These are phyloP conservation scores for Silurus glanis DNA, from an alignment of 2,113 vertebrate species.

Conservation along the genomic window DNA sequence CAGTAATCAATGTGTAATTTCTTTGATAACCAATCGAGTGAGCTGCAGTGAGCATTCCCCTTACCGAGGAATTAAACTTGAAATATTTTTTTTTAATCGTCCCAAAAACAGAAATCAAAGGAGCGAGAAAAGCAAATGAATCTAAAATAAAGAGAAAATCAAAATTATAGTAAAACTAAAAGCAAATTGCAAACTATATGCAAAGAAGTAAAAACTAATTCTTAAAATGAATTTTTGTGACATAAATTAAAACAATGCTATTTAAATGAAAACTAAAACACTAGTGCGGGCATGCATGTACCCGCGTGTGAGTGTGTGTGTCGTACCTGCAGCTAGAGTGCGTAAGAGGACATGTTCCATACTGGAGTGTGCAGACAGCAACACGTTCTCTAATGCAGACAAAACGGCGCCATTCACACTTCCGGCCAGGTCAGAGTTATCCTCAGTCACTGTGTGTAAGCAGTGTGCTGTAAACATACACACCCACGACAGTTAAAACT, in stretches of 20 bases:
- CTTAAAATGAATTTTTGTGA: no score
- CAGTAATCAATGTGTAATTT: no score
- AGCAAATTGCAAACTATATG: neutral
- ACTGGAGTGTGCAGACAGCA: constrained; percentile 74
- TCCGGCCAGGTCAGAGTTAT: constrained; percentile 86
- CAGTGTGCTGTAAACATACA: constrained; percentile 81
- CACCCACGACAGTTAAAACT: constrained; percentile 38
- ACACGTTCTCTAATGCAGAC: constrained; percentile 75
- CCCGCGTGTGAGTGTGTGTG: neutral
- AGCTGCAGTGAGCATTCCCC: neutral
- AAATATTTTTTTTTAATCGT: neutral
- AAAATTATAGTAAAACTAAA: neutral
- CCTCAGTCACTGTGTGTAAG: constrained; percentile 92
- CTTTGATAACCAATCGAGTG: no score
- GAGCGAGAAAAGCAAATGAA: neutral
- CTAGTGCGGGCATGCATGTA: neutral
- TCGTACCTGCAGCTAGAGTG: constrained; percentile 84
- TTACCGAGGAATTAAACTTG: neutral
- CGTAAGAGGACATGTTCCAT: constrained; percentile 83
- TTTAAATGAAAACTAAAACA: neutral
- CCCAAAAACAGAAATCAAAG: neutral
- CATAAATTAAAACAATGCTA: neutral
- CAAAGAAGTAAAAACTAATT: no score
- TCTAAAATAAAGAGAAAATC: neutral
- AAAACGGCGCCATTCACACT: constrained; percentile 74